Evolutionary conservation across 2,797 vertebrate species (phyloP).

Genomic region (Graptemys geographica): DNA sequence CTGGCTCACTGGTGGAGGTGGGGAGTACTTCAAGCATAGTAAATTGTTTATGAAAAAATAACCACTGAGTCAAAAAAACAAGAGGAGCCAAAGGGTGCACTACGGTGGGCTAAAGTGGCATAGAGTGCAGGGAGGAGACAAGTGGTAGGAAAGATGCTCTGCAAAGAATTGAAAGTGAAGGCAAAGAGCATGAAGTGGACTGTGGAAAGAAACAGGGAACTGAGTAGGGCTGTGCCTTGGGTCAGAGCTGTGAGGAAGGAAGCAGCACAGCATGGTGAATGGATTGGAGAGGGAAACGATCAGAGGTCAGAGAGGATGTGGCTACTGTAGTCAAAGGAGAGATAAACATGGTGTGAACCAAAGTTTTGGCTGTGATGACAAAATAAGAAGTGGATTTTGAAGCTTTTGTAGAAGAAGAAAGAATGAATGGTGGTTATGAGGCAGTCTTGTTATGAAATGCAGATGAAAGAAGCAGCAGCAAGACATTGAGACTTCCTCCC

Average conservation of each 20-base stretch:
- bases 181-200: background rate
- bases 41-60: background rate
- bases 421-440: background rate
- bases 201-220: conserved; percentile 16
- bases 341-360: background rate
- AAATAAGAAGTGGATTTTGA: background rate
- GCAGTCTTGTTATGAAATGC: background rate
- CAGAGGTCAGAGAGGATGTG: background rate
- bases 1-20: conserved; percentile 30
- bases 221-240: background rate
- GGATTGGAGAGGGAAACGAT: conserved; percentile 2
- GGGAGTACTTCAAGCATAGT: conserved; percentile 5
- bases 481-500: background rate
- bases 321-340: background rate
- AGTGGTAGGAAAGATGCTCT: conserved; percentile 18
- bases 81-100: conserved; percentile 41
- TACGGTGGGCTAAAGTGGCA: background rate
- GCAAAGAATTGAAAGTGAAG: background rate
- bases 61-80: conserved; percentile 36
- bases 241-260: background rate
- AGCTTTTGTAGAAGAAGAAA: background rate
- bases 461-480: background rate
- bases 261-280: background rate
- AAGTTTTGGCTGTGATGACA: background rate
- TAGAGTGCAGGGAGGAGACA: conserved; percentile 24